Conservation (phyloP, 1,140 invertebrate genomes). For the Drosophila equinoxialis region DNA sequence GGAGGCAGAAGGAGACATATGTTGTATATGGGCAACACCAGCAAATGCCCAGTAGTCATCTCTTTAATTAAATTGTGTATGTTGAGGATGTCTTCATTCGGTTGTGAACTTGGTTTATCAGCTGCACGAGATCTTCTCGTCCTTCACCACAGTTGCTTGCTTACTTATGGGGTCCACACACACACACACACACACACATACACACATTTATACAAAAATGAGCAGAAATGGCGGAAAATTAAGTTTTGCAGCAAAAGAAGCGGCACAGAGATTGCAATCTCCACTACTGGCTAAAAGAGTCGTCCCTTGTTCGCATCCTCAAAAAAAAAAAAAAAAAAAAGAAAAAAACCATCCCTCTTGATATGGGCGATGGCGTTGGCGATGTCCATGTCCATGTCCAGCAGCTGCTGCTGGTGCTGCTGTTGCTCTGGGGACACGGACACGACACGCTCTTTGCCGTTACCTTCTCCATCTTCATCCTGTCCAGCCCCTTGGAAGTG, state of each 20-base stretch:
- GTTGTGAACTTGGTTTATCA: slow-evolving; percentile 52
- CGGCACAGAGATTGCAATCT: slow-evolving; percentile 68
- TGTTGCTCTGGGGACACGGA: slow-evolving; percentile 29
- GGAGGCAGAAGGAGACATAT: too few species aligned
- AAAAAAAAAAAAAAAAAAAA: not conserved
- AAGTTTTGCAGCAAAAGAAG: slow-evolving; percentile 37
- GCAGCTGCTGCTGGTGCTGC: slow-evolving; percentile 40
- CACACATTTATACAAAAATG: slow-evolving; percentile 40
- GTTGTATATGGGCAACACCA: not conserved
- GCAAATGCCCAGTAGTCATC: slow-evolving; percentile 62
- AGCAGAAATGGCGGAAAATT: slow-evolving; percentile 78
- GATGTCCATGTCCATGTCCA: slow-evolving; percentile 53
- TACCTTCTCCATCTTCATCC: not conserved
- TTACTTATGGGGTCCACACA: not conserved
- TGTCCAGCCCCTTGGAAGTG: slow-evolving; percentile 9
- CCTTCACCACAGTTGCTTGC: slow-evolving; percentile 16
- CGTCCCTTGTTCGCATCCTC: slow-evolving; percentile 14
- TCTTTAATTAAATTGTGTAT: slow-evolving; percentile 81
- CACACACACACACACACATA: not conserved
- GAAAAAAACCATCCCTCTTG: not conserved
- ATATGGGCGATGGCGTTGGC: slow-evolving; percentile 33
- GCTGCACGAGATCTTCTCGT: slow-evolving; percentile 58
- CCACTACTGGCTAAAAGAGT: slow-evolving; percentile 45
- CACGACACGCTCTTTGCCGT: slow-evolving; percentile 56
- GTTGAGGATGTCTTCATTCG: slow-evolving; percentile 67